Evolutionary conservation across 2,888 invertebrate genomes (phyloP), one percentile per base, ranked within the genome.

Genomic region (Chloroclystis v-ata): DNA sequence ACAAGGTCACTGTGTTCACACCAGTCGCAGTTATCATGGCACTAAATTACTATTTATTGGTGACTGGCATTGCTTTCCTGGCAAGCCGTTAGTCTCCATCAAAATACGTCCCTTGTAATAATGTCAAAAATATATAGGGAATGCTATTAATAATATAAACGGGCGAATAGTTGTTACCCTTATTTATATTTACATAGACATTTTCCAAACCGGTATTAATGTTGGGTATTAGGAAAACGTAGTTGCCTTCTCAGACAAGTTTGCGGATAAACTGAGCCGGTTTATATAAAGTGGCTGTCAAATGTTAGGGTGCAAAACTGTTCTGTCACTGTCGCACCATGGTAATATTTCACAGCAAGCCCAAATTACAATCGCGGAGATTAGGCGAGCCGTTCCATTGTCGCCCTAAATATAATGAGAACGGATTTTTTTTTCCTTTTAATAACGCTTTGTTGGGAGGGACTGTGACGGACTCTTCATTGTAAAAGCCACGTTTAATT

Each of bases 331-430:
- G 52, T 58, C 56, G 53, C 55, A 56, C 52, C 48, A 52, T 49
- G 55, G 56, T 47, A 58, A 63, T 63, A 62, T 61, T 63, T 61
- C 59, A 58, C 52, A 45, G 54, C 56, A 56, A 57, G 39, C 60
- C 49, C 43, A 47, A 52, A 59, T 54, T 52, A 51, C 44, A 54
- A 58, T 59, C 58, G 54, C 29, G 48, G 37, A 59, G 60, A 59
- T 63, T 59, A 64, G 56, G 54, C 49, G 49, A 47, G 51, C 49
- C 55, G 52, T 61, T 56, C 56, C 46, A 61, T 69, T 65, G 60
- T 66, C 50, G 56, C 56, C 37, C 41, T 54, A 50, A 46, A 50
- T 53, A 55, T 47, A n/a, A 47, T 44, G 58, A 63, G 58, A 47
- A 60, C 57, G 49, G 45, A 38, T 50, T 53, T 43, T n/a, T 43